Base-by-base conservation (phyloP, 2,113 vertebrate species). In the Rhegmatorhina hoffmannsi region DNA sequence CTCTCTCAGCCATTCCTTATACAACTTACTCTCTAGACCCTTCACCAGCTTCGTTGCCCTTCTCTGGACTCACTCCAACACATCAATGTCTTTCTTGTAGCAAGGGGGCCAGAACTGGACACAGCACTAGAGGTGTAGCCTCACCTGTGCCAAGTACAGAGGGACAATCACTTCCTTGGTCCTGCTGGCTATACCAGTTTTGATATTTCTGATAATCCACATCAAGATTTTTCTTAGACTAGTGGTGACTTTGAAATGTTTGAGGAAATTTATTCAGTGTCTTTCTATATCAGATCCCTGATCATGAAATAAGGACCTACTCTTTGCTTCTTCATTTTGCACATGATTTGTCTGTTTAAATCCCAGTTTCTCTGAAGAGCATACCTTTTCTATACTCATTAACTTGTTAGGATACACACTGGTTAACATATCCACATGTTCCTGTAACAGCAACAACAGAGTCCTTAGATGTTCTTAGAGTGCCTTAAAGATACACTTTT, bases 341-440 rank as follows among this genome's bases (percentile, higher is more conserved):
- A 5, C 10, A 4, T 14, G 33, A 9, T 18, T 90, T 84, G 6
- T 49, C n/a, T 82, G 12, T 62, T 82, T 87, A 69, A 79, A 76
- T 18, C 62, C 34, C 38, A 62, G 10, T 55, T 83, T 78, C 24
- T 78, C 47, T 55, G 56, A 24, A 77, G 49, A 9, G 23, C 20
- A 7, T 18, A 33, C 4, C 4, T 74, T 66, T 72, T 64, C 60
- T 16, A 1, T 56, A 56, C 4, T 49, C 0, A 0, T 47, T 17
- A 43, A 9, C 7, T 14, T 25, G 7, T 34, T 84, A 63, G 15
- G 13, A 43, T 31, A 64, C 70, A 84, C 5, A 5, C 1, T 17
- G 6, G 14, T 34, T 52, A 43, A 36, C 17, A 67, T 26, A 58
- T 13, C 5, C 24, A 52, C 15, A 4, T 29, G 25, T 4, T 87